Percentiles rank a stretch among this genome's conserved stretches.
Conservation (phyloP, 35 echinoderm and acorn worm genomes). For the Holothuria glaberrima region DNA sequence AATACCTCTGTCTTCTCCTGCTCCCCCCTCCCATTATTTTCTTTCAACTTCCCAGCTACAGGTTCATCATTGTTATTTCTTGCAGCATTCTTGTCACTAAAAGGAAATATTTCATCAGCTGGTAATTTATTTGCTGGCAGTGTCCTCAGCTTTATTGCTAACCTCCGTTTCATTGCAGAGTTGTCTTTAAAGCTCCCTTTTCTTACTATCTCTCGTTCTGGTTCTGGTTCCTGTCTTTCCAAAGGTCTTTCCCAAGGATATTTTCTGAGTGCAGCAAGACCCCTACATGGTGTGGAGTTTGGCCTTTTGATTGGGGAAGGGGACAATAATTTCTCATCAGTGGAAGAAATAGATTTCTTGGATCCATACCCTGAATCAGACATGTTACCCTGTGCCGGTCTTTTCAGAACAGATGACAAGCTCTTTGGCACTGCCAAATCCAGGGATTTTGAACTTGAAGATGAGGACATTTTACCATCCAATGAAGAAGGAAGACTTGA, state of each 20-base stretch:
- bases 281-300: neutral
- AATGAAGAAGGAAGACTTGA: slow-evolving; percentile 19
- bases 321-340: neutral
- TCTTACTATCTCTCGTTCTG: neutral
- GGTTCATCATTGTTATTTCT: too few species aligned
- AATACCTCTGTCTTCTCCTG: neutral
- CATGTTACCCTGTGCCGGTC: neutral
- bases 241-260: slow-evolving; percentile 58
- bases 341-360: neutral
- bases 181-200: slow-evolving; percentile 50
- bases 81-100: neutral
- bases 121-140: slow-evolving; percentile 32
- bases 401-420: slow-evolving; percentile 49
- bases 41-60: neutral
- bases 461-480: neutral
- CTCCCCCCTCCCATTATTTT: neutral
- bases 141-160: slow-evolving; percentile 14
- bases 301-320: too few species aligned
- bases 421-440: slow-evolving; percentile 89
- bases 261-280: slow-evolving; percentile 38
- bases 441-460: slow-evolving; percentile 49
- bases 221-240: neutral
- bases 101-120: slow-evolving; percentile 33
- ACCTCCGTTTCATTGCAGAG: slow-evolving; percentile 36
- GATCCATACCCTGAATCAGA: neutral